Base-by-base conservation (phyloP, 2,113 vertebrate species). In the Raphicerus campestris region DNA sequence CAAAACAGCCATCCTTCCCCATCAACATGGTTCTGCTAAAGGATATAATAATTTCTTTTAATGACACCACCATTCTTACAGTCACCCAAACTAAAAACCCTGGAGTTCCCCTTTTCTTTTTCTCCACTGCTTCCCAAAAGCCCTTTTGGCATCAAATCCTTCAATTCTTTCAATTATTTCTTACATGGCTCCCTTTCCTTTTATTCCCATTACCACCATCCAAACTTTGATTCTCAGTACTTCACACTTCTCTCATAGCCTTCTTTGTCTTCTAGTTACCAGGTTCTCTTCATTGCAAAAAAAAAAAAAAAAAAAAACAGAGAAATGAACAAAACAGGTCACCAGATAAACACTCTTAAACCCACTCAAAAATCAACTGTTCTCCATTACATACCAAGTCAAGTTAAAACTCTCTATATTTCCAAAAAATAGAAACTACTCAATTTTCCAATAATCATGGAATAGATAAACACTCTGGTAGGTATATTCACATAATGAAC, bases 391-490 rank as follows among this genome's bases (percentile, higher is more conserved):
- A 58, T 75, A 93, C 1, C 45, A 39, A 87, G 11, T 87, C 89
- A 90, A 95, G 32, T 75, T 90, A 92, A 92, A 92, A 94, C 17
- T 94, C n/a, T 66, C 61, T 47, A 58, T 24, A 83, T 30, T 86
- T 93, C 82, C 28, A 53, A 91, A 97, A 97, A 87, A 73, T 30
- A 90, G 28, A 83, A 86, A 95, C 58, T 61, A 84, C 15, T 45
- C 35, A 60, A 78, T 1, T 91, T 53, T 47, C 39, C 39, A 93
- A 75, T 16, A 87, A 96, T 49, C 30, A 42, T 80, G 75, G 32
- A 89, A 91, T 75, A 10, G 58, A 77, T 60, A 96, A 82, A 88
- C 32, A 63, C 26, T 66, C 6, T 70, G 30, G 61, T 83, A 78
- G 30, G 61, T 83, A 78, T 55, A 49, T 56, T 86, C 77, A 89